A percentile compares a stretch with the other conserved stretches of the same genome.
These are phyloP conservation scores for Holacanthus passer DNA, from an alignment of 2,113 vertebrate species.

Conservation along the genomic window DNA sequence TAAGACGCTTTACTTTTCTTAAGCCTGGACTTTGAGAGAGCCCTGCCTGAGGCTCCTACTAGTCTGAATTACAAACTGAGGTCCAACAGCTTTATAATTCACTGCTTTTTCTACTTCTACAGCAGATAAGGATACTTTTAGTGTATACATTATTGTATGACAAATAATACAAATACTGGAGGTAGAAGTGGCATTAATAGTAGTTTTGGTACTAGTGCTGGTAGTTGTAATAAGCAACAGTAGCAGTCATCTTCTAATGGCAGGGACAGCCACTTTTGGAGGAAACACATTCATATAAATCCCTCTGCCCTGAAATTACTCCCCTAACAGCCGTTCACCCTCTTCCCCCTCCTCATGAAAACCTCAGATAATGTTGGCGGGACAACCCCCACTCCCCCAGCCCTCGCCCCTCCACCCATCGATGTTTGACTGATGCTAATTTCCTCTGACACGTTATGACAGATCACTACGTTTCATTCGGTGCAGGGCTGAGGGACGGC, in stretches of 20 bases:
- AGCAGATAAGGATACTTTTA: background rate
- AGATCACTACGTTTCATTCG: constrained; percentile 58
- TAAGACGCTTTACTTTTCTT: constrained; percentile 33
- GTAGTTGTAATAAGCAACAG: background rate
- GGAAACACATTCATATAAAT: constrained; percentile 44
- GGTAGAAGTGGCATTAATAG: background rate
- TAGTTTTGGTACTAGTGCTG: background rate
- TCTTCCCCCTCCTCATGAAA: background rate
- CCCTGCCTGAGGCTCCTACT: constrained; percentile 40
- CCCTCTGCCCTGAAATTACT: constrained; percentile 46
- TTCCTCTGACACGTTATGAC: constrained; percentile 80
- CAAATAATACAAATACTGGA: too few species aligned
- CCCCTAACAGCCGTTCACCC: constrained; percentile 14
- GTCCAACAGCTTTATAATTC: constrained; percentile 33
- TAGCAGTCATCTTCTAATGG: background rate
- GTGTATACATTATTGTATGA: background rate
- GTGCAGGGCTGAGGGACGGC: constrained; percentile 46
- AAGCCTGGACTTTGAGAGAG: constrained; percentile 51
- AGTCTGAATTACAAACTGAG: constrained; percentile 44
- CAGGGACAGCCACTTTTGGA: background rate
- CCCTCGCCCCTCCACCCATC: constrained; percentile 2
- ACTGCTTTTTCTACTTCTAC: constrained; percentile 3
- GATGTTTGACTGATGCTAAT: constrained; percentile 74
- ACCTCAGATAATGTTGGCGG: constrained; percentile 34
- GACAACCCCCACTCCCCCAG: constrained; percentile 3